These are phyloP conservation scores for Geophilus truncorum DNA, from an alignment of 2,888 invertebrate genomes.

Conservation along the genomic window DNA sequence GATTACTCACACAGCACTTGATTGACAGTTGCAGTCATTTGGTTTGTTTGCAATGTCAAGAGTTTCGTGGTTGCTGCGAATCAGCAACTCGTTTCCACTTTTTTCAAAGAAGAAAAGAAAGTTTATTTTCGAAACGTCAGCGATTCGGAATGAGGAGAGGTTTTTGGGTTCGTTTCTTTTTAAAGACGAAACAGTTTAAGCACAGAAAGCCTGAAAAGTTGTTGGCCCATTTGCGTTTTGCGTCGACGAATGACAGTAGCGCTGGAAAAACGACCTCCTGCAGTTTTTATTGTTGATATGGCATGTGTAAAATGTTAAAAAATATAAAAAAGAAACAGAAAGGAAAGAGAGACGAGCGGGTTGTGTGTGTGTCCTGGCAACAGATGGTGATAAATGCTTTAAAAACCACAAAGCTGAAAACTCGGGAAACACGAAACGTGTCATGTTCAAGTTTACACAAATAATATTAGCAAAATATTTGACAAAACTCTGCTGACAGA, in stretches of 20 bases:
- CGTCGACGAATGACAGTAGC: neutral
- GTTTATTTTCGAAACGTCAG: neutral
- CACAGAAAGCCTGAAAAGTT: neutral
- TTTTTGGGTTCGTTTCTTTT: neutral
- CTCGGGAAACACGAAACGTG: constrained; percentile 1
- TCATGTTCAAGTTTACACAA: neutral
- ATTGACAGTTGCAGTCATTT: neutral
- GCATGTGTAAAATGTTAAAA: neutral
- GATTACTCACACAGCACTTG: neutral
- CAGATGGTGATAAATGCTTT: constrained; percentile 27
- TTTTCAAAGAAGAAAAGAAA: neutral
- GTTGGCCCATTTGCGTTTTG: neutral
- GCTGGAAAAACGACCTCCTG: neutral
- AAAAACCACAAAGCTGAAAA: constrained; percentile 15
- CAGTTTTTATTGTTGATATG: neutral
- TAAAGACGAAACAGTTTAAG: neutral
- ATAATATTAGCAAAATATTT: neutral
- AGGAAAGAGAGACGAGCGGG: neutral
- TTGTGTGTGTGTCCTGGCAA: neutral
- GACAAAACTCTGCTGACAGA: neutral
- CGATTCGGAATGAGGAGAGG: neutral
- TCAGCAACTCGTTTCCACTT: neutral
- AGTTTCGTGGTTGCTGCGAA: neutral
- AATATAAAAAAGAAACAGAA: neutral
- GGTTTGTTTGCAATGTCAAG: neutral